Conservation (phyloP, 2,113 vertebrate species). For the Gulo gulo region DNA sequence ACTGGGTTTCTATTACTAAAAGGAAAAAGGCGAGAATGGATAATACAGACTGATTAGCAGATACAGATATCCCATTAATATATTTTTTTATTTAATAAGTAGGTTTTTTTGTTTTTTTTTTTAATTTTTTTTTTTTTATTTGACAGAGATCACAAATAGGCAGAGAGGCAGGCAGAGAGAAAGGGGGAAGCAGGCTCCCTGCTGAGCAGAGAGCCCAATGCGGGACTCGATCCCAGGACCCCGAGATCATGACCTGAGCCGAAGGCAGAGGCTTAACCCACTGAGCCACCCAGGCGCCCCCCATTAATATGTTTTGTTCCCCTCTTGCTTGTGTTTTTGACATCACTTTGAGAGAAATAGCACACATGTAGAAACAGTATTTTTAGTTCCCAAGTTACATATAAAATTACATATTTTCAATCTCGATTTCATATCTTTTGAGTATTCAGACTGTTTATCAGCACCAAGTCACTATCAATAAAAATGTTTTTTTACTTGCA, state of each 20-base stretch:
- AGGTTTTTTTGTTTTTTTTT: no score
- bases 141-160: no score
- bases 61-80: neutral
- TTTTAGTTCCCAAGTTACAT: conserved; percentile 14
- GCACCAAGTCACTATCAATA: neutral
- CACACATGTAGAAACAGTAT: neutral
- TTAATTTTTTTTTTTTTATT: no score
- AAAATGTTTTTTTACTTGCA: neutral
- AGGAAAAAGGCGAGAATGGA: neutral
- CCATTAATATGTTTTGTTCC: neutral
- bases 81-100: neutral
- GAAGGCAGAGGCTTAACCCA: no score
- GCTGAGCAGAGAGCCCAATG: no score
- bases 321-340: neutral
- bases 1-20: neutral
- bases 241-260: no score
- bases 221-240: no score
- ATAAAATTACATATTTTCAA: neutral
- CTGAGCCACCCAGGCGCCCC: no score
- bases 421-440: neutral
- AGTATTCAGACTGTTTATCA: neutral
- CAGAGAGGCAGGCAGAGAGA: no score
- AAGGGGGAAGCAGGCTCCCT: no score
- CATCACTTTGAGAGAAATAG: neutral
- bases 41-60: neutral